Base-by-base conservation (phyloP, 1,140 invertebrate genomes). In the Acromyrmex heyeri region DNA sequence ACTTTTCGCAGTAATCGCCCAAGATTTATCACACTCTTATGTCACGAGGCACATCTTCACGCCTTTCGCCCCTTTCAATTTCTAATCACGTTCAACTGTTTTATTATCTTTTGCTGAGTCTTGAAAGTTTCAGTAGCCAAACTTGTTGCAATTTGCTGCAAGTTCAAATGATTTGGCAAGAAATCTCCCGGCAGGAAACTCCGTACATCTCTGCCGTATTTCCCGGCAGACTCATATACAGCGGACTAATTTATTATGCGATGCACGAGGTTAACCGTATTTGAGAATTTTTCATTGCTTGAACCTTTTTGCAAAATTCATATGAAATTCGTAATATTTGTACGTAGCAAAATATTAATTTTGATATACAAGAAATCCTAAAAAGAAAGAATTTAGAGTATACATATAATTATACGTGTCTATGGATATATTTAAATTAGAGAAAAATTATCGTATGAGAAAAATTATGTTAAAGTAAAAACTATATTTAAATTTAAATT, bases 121-220 rank as follows among this genome's bases (percentile, higher is more conserved):
- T 62, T 48, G 44, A 61, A 85, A 85, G 57, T 79, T 81, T 75
- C 24, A 59, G 27, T 70, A 44, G 55, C 18, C 50, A 55, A 87
- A 87, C 62, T 70, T 59, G 53, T 86, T 69, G 59, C 50, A 67
- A 87, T 48, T 75, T 72, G n/a, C 81, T 44, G 18, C 27, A 59
- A 70, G 61, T 27, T 50, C 59, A 34, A 62, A 59, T 59, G 79
- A 76, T 70, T 70, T 57, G 78, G 21, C 50, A 72, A 70, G 65
- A 70, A 81, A 81, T 81, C 65, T 30, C 8, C 34, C 65, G 48
- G 30, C 27, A 69, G 30, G 27, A 70, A 81, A n/a, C 30, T 79
- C 8, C 30, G 48, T 70, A 65, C 30, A 81, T 1, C 8, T 78
- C 21, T 21, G 10, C 34, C 50, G 16, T 38, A 81, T 81, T 81